phyloP scores from a whole-genome alignment of 1,140 invertebrate genomes.

The Drosophila azteca region DNA sequence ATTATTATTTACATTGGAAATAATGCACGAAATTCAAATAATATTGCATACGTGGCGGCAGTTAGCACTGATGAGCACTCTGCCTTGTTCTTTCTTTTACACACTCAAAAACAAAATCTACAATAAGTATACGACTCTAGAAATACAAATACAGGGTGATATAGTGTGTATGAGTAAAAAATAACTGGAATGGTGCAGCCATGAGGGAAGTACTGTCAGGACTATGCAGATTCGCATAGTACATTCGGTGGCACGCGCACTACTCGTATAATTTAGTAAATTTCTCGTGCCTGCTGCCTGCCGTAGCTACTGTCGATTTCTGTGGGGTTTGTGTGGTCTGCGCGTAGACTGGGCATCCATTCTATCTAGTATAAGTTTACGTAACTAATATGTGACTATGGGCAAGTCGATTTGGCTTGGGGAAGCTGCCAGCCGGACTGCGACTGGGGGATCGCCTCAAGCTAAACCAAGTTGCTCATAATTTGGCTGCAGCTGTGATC shows the following conservation, averaged over 20 bases:
- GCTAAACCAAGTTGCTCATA: constrained; percentile 80
- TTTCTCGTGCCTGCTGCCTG: constrained; percentile 18
- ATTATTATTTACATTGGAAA: constrained; percentile 81
- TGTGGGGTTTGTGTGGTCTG: constrained; percentile 23
- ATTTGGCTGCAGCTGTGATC: constrained; percentile 55
- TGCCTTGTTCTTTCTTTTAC: constrained; percentile 23
- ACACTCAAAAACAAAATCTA: constrained; percentile 65
- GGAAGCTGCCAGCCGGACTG: constrained; percentile 12
- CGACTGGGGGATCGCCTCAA: constrained; percentile 20
- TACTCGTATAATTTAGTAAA: constrained; percentile 51
- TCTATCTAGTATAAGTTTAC: constrained; percentile 42
- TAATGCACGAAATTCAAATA: constrained; percentile 79
- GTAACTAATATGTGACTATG: constrained; percentile 73
- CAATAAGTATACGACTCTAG: constrained; percentile 48
- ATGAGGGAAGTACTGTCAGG: not conserved
- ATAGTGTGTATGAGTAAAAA: constrained; percentile 15
- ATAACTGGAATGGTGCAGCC: constrained; percentile 28
- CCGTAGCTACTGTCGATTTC: constrained; percentile 6
- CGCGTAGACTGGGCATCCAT: constrained; percentile 5
- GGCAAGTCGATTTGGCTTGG: constrained; percentile 79
- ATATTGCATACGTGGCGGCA: constrained; percentile 69
- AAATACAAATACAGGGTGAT: constrained; percentile 39
- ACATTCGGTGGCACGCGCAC: constrained; percentile 59
- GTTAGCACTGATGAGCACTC: constrained; percentile 30
- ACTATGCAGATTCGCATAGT: constrained; percentile 6